A percentile compares a stretch with the other conserved stretches of the same genome.
Conservation (phyloP, 1,140 invertebrate genomes). For the Saxidomus purpurata region DNA sequence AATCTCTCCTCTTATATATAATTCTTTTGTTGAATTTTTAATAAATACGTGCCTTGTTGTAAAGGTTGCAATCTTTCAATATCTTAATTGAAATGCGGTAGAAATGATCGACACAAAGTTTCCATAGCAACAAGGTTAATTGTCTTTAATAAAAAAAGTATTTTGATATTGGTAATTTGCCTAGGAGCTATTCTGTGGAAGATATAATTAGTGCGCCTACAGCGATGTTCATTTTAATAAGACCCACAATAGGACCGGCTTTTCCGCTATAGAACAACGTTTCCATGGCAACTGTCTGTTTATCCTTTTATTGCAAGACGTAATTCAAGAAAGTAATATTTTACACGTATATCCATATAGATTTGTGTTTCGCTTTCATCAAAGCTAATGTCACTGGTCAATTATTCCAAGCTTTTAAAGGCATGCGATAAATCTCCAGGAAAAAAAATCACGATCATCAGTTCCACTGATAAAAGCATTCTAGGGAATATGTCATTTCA, state of each 20-base stretch:
- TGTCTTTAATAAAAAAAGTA: slow-evolving; percentile 36
- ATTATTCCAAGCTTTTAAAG: slow-evolving; percentile 6
- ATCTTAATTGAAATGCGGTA: not conserved
- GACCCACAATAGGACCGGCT: slow-evolving; percentile 6
- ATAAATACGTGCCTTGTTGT: not conserved
- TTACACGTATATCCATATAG: slow-evolving; percentile 7
- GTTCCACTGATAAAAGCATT: not conserved
- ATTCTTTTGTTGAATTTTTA: not conserved
- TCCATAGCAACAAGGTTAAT: slow-evolving; percentile 36
- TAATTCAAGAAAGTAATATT: slow-evolving; percentile 29
- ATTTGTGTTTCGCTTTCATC: not conserved
- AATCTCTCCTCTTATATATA: no score
- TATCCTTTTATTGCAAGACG: slow-evolving; percentile 27
- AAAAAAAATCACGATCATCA: not conserved
- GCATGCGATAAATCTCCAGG: not conserved
- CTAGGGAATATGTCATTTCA: not conserved
- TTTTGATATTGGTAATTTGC: slow-evolving; percentile 34
- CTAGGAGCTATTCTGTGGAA: not conserved
- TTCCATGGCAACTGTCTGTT: slow-evolving; percentile 6
- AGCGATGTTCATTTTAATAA: slow-evolving; percentile 34
- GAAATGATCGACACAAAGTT: not conserved
- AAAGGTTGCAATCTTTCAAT: not conserved
- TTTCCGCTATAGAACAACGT: not conserved
- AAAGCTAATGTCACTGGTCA: not conserved
- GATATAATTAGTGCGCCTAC: slow-evolving; percentile 24